These are phyloP conservation scores for Thereva unica DNA, from an alignment of 2,888 invertebrate species.

Conservation along the genomic window DNA sequence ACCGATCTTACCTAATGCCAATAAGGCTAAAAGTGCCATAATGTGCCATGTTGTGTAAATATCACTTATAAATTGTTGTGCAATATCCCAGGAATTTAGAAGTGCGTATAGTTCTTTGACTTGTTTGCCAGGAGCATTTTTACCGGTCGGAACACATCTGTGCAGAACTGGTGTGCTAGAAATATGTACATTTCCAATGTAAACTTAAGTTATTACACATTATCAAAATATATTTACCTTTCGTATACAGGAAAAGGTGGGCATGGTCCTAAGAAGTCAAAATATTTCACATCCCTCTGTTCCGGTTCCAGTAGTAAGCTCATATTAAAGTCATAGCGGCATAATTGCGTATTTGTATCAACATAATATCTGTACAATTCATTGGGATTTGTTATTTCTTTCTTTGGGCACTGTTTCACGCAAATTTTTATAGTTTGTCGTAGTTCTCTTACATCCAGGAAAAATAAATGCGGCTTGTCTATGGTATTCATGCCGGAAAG, in stretches of 20 bases:
- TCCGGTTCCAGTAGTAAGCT: slow-evolving; percentile 60
- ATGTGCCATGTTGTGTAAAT: slow-evolving; percentile 86
- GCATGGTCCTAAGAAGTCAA: slow-evolving; percentile 71
- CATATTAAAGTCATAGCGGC: slow-evolving; percentile 72
- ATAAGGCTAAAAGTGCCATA: slow-evolving; percentile 76
- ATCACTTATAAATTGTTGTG: slow-evolving; percentile 87
- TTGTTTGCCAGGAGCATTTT: slow-evolving; percentile 67
- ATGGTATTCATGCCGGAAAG: slow-evolving; percentile 80
- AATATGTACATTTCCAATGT: no score
- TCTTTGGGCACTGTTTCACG: slow-evolving; percentile 83
- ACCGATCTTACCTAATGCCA: slow-evolving; percentile 72
- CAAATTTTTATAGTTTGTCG: slow-evolving; percentile 83
- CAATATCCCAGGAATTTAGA: slow-evolving; percentile 84
- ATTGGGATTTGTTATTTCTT: slow-evolving; percentile 63
- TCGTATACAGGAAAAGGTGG: slow-evolving; percentile 78
- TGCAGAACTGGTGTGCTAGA: slow-evolving; percentile 76
- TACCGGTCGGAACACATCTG: slow-evolving; percentile 81
- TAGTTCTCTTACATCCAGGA: slow-evolving; percentile 78
- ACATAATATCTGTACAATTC: slow-evolving; percentile 76
- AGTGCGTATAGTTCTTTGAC: slow-evolving; percentile 76
- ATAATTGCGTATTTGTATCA: slow-evolving; percentile 75
- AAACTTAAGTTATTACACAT: no score
- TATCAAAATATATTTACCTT: slow-evolving; percentile 59
- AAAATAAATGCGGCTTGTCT: slow-evolving; percentile 79
- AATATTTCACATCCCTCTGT: slow-evolving; percentile 50